Evolutionary conservation across 2,797 vertebrate genomes (phyloP).

Genomic region (Helostoma temminkii): DNA sequence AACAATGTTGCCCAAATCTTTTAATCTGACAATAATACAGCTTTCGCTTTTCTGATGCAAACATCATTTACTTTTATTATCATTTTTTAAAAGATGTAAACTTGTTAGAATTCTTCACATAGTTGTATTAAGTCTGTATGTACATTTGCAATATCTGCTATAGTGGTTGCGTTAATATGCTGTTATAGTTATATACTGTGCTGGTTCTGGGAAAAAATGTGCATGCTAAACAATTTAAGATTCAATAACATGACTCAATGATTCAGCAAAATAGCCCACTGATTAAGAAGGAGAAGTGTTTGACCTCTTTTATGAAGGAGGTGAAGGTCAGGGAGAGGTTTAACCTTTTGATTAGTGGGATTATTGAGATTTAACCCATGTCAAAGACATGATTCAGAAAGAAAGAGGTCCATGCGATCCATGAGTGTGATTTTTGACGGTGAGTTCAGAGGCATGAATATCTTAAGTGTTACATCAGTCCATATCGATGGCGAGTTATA

Average conservation of each 20-base stretch:
- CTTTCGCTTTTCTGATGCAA: neutral
- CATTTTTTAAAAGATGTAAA: conserved; percentile 17
- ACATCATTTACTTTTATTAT: neutral
- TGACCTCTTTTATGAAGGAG: conserved; percentile 74
- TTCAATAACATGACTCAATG: conserved; percentile 67
- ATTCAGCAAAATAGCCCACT: conserved; percentile 52
- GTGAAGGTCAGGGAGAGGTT: conserved; percentile 77
- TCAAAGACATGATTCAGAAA: conserved; percentile 54
- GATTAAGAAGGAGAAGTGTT: conserved; percentile 61
- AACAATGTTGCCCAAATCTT: neutral
- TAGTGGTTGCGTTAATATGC: conserved; percentile 33
- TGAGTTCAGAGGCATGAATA: conserved; percentile 37
- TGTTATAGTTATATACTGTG: conserved; percentile 23
- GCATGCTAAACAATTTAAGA: conserved; percentile 67
- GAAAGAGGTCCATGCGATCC: conserved; percentile 32
- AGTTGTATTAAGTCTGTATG: conserved; percentile 18
- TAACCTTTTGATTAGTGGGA: conserved; percentile 82
- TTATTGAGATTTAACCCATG: conserved; percentile 79
- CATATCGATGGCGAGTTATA: conserved; percentile 51
- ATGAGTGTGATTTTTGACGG: conserved; percentile 42
- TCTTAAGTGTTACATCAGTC: conserved; percentile 54
- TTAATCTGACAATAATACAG: neutral
- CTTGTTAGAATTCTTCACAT: conserved; percentile 14
- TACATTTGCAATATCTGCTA: conserved; percentile 42
- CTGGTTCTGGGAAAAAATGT: conserved; percentile 45